These are phyloP conservation scores for Pseudotriccus pelzelni DNA, from an alignment of 2,797 vertebrate genomes.

Conservation along the genomic window DNA sequence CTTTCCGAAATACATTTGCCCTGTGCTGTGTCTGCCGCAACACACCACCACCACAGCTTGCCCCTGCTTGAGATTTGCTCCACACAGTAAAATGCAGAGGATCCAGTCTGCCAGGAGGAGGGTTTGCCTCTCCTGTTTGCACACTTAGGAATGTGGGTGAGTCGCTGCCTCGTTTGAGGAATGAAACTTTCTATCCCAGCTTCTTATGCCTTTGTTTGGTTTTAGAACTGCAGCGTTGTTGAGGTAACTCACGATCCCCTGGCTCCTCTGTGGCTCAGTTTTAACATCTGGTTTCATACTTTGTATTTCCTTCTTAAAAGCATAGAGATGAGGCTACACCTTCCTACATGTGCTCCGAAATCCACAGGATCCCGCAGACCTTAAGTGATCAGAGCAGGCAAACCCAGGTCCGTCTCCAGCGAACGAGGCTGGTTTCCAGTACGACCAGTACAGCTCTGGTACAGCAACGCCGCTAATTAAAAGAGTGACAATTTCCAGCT, in stretches of 20 bases:
- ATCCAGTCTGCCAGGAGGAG: background rate
- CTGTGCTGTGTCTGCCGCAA: background rate
- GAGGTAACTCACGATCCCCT: rapidly evolving
- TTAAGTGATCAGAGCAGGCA: background rate
- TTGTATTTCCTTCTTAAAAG: background rate
- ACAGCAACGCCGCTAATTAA: background rate
- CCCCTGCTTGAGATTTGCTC: background rate
- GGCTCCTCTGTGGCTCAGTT: background rate
- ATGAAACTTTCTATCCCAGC: background rate
- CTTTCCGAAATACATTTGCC: background rate
- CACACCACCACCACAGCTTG: background rate
- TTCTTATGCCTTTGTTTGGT: background rate
- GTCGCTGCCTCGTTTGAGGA: background rate
- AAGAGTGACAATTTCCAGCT: background rate
- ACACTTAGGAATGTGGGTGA: conserved; percentile 27
- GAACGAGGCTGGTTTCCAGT: background rate
- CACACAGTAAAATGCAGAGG: background rate
- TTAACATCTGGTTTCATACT: background rate
- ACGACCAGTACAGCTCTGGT: background rate
- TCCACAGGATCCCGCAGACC: background rate
- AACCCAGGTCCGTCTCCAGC: background rate
- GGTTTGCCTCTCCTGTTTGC: background rate
- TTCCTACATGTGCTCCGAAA: background rate
- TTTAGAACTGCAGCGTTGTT: background rate
- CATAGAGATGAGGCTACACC: background rate